Conservation (phyloP, 2,888 invertebrate genomes). For the Margaritifera margaritifera region DNA sequence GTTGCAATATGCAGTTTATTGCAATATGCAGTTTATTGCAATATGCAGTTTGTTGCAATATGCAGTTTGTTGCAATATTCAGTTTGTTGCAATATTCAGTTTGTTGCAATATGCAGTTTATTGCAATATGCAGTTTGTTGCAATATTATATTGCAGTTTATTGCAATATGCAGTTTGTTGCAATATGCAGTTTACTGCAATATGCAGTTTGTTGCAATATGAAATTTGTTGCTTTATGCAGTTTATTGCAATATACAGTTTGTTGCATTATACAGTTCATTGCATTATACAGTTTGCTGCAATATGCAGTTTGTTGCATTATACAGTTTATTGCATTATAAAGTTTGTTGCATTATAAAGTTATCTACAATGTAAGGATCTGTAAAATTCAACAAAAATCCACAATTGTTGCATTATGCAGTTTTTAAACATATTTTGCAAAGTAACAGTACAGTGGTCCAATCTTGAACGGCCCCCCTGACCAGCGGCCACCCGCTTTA, state of each 20-base stretch:
- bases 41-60: too few species aligned
- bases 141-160: neutral
- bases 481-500: too few species aligned
- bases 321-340: neutral
- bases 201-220: neutral
- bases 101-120: too few species aligned
- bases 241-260: neutral
- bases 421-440: too few species aligned
- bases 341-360: too few species aligned
- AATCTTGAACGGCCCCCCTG: too few species aligned
- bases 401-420: too few species aligned
- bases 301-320: neutral
- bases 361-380: too few species aligned
- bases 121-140: neutral
- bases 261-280: neutral
- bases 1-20: neutral
- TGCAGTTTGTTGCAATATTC: neutral
- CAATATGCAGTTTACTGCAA: too few species aligned
- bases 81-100: neutral
- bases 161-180: neutral
- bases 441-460: too few species aligned
- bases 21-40: too few species aligned
- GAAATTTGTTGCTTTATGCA: neutral
- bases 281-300: constrained; percentile 2
- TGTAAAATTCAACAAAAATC: too few species aligned